These are phyloP conservation scores for Drosophila athabasca DNA, from an alignment of 1,140 invertebrate genomes.

Conservation along the genomic window DNA sequence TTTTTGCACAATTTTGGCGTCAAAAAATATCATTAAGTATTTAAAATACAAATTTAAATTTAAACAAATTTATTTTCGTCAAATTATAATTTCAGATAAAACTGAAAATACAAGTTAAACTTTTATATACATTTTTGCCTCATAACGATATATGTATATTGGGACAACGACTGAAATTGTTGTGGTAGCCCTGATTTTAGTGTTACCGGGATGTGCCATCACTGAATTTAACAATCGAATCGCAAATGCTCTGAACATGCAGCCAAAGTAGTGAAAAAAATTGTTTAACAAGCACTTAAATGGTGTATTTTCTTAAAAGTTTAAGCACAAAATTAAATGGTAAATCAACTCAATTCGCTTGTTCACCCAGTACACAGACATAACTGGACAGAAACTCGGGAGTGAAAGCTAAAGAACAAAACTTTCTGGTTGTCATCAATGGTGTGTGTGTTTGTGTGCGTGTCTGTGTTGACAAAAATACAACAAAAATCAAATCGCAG, in stretches of 20 bases:
- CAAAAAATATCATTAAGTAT: too few species aligned
- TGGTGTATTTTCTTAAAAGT: slow-evolving; percentile 29
- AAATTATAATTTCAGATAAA: too few species aligned
- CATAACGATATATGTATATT: too few species aligned
- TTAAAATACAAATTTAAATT: too few species aligned
- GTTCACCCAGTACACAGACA: not conserved
- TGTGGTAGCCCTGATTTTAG: too few species aligned
- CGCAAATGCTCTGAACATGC: slow-evolving; percentile 11
- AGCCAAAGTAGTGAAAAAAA: slow-evolving; percentile 45
- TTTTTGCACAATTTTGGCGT: too few species aligned
- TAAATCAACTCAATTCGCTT: slow-evolving; percentile 27
- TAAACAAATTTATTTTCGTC: too few species aligned
- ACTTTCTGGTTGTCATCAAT: slow-evolving; percentile 12
- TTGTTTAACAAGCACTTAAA: slow-evolving; percentile 24
- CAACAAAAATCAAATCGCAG: slow-evolving; percentile 57
- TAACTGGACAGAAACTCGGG: not conserved
- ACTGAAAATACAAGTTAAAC: too few species aligned
- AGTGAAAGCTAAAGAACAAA: slow-evolving; percentile 66
- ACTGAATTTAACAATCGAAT: too few species aligned
- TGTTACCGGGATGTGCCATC: too few species aligned
- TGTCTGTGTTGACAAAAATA: slow-evolving; percentile 76
- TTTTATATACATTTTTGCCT: too few species aligned
- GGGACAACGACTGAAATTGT: too few species aligned
- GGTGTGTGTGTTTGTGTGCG: slow-evolving; percentile 25
- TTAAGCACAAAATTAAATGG: slow-evolving; percentile 70